phyloP scores from a whole-genome alignment of 1,140 invertebrate genomes.

The Euschistus heros region DNA sequence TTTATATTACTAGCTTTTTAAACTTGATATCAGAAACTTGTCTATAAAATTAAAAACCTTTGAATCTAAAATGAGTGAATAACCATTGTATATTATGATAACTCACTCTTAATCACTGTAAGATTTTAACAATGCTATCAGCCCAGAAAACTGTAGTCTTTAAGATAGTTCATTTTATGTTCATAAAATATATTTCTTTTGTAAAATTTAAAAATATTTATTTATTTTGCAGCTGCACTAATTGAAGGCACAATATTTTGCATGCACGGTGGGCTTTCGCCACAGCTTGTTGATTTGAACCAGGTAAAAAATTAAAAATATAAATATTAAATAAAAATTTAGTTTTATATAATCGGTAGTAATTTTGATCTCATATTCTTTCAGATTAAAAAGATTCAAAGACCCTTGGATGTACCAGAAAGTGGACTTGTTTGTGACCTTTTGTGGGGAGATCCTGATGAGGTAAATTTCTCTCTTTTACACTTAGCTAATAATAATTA shows the following conservation, averaged over 20 bases:
- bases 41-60: too few species aligned
- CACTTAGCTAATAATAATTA: too few species aligned
- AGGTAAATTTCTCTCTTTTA: slow-evolving; percentile 36
- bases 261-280: slow-evolving; percentile 49
- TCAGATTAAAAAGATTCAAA: slow-evolving; percentile 48
- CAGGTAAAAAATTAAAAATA: slow-evolving; percentile 34
- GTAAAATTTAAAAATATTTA: neutral
- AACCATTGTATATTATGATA: too few species aligned
- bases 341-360: neutral
- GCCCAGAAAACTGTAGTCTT: too few species aligned
- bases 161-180: too few species aligned
- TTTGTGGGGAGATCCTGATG: slow-evolving; percentile 74
- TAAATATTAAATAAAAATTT: neutral
- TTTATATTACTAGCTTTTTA: too few species aligned
- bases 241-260: slow-evolving; percentile 53
- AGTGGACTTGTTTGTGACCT: slow-evolving; percentile 61
- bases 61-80: too few species aligned
- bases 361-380: neutral
- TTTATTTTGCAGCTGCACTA: slow-evolving; percentile 29
- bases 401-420: slow-evolving; percentile 57
- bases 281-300: slow-evolving; percentile 47
- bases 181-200: neutral
- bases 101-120: too few species aligned
- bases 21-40: too few species aligned
- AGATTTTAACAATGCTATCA: too few species aligned